Evolutionary conservation across 2,797 vertebrate species (phyloP).

Genomic region (Triplophysa bombifrons): DNA sequence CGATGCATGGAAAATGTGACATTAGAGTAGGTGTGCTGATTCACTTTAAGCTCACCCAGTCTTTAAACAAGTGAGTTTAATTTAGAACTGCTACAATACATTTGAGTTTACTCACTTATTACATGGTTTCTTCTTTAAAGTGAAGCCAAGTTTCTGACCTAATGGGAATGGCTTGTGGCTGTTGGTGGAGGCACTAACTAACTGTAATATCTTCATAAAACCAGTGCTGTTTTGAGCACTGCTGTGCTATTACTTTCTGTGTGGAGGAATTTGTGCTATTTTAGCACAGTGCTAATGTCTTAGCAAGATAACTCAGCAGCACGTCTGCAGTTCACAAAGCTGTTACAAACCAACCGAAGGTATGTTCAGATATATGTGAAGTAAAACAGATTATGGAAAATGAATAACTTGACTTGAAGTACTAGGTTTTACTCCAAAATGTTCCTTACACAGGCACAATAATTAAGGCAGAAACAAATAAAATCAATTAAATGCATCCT

Average conservation of each 20-base stretch:
- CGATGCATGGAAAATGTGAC: conserved; percentile 43
- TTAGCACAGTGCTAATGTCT: neutral
- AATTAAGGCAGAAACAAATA: neutral
- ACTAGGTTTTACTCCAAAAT: neutral
- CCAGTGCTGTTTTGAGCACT: neutral
- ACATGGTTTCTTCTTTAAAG: too few relatives aligned
- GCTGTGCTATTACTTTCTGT: conserved; percentile 7
- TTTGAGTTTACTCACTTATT: neutral
- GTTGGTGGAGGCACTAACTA: neutral
- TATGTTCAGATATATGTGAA: neutral
- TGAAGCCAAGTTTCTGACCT: too few relatives aligned
- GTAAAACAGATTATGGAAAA: neutral
- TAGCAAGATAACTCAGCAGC: conserved; percentile 2
- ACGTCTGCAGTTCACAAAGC: neutral
- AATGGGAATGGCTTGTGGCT: too few relatives aligned
- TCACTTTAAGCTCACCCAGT: conserved; percentile 2
- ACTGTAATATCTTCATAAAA: neutral
- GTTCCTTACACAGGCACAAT: neutral
- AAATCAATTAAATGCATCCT: neutral
- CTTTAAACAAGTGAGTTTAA: neutral
- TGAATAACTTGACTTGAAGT: neutral
- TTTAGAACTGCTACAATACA: neutral
- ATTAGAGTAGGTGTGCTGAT: conserved; percentile 35
- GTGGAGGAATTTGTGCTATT: neutral
- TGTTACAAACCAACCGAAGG: neutral